These are phyloP conservation scores for Chrysodeixis includens DNA, from an alignment of 2,888 invertebrate genomes.

Conservation along the genomic window DNA sequence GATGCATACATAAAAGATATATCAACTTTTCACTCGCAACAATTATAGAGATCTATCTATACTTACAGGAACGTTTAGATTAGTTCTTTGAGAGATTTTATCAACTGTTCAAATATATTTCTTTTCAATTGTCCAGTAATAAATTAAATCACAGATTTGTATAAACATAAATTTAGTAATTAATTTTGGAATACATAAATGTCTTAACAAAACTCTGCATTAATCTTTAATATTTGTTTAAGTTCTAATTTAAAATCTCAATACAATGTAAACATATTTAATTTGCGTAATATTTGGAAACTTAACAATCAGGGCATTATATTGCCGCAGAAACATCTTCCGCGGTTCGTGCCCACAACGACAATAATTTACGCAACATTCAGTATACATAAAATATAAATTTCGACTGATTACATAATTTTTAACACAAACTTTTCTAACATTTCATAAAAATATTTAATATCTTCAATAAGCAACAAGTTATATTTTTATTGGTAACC, in stretches of 20 bases:
- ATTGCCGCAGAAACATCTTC: slow-evolving; percentile 51
- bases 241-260: slow-evolving; percentile 77
- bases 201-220: slow-evolving; percentile 63
- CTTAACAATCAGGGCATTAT: slow-evolving; percentile 78
- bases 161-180: slow-evolving; percentile 81
- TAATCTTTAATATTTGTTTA: slow-evolving; percentile 70
- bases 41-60: slow-evolving; percentile 87
- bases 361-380: slow-evolving; percentile 84
- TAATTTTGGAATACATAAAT: slow-evolving; percentile 70
- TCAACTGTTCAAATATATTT: slow-evolving; percentile 61
- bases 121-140: slow-evolving; percentile 75
- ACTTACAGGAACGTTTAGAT: slow-evolving; percentile 87
- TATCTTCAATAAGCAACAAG: slow-evolving; percentile 89
- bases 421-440: slow-evolving; percentile 82
- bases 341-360: slow-evolving; percentile 70
- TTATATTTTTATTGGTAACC: slow-evolving; percentile 89
- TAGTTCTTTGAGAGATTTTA: slow-evolving; percentile 80
- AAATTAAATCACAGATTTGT: slow-evolving; percentile 88
- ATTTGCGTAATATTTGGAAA: slow-evolving; percentile 84
- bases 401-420: slow-evolving; percentile 73
- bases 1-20: slow-evolving; percentile 47
- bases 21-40: slow-evolving; percentile 77
- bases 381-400: slow-evolving; percentile 68
- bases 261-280: slow-evolving; percentile 73
- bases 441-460: slow-evolving; percentile 85